Evolutionary conservation across 1,140 invertebrate genomes (phyloP).

Genomic region (Neotoxoptera formosana): DNA sequence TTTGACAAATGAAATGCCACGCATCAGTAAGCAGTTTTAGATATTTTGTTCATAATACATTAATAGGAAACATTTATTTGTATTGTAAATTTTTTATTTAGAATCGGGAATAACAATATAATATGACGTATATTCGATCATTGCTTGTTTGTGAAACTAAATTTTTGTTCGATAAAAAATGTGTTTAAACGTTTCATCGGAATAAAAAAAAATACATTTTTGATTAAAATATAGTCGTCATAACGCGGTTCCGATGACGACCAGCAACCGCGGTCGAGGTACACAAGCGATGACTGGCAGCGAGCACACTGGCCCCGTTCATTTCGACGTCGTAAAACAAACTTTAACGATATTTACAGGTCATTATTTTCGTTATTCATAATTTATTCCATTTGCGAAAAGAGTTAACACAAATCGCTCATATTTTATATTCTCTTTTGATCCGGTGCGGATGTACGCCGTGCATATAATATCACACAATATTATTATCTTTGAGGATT

Average conservation of each 20-base stretch:
- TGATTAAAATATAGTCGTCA: background rate
- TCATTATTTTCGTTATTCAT: background rate
- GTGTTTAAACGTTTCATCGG: background rate
- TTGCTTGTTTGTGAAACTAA: background rate
- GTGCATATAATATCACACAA: background rate
- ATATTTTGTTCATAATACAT: background rate
- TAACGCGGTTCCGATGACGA: background rate
- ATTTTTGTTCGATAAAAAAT: background rate
- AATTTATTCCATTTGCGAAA: background rate
- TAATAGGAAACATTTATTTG: background rate
- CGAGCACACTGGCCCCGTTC: background rate
- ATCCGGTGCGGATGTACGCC: too few relatives aligned
- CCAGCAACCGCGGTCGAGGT: background rate
- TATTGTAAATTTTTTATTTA: background rate
- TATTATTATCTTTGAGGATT: background rate
- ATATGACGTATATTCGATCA: background rate
- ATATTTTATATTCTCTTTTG: background rate
- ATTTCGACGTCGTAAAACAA: background rate
- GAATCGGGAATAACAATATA: too few relatives aligned
- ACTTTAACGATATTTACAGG: background rate
- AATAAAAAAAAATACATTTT: too few relatives aligned
- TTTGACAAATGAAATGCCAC: background rate
- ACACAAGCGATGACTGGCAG: background rate
- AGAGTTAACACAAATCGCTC: background rate
- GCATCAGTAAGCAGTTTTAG: background rate